Evolutionary conservation across 2,888 invertebrate genomes (phyloP).

Genomic region (Cinara cedri): DNA sequence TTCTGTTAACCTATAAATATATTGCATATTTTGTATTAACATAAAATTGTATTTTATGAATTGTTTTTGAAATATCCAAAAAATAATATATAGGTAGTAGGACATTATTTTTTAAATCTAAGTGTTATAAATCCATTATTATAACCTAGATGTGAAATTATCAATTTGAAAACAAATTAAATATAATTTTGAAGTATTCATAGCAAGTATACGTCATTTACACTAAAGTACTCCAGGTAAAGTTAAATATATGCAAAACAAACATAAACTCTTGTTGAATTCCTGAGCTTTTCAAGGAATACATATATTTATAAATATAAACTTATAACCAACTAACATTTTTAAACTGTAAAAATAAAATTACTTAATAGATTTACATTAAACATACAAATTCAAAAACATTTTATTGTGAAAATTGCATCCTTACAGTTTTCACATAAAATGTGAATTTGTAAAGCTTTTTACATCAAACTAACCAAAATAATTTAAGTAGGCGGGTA

Average conservation of each 20-base stretch:
- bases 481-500: slow-evolving; percentile 32
- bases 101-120: not conserved
- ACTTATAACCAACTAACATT: slow-evolving; percentile 40
- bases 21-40: too few relatives aligned
- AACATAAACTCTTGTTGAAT: slow-evolving; percentile 10
- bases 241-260: slow-evolving; percentile 11
- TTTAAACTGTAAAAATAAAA: slow-evolving; percentile 39
- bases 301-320: slow-evolving; percentile 5
- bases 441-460: slow-evolving; percentile 49
- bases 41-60: slow-evolving; percentile 4
- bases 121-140: slow-evolving; percentile 24
- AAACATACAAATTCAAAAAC: slow-evolving; percentile 37
- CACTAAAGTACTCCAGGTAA: slow-evolving; percentile 39
- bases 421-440: slow-evolving; percentile 53
- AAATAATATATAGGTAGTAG: slow-evolving; percentile 1
- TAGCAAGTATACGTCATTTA: slow-evolving; percentile 44
- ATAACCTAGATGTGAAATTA: slow-evolving; percentile 33
- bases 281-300: slow-evolving; percentile 20
- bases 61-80: slow-evolving; percentile 3
- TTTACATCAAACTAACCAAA: slow-evolving; percentile 42
- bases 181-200: slow-evolving; percentile 31
- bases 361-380: slow-evolving; percentile 20
- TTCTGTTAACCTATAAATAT: too few relatives aligned
- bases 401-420: slow-evolving; percentile 50
- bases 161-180: slow-evolving; percentile 26